A percentile compares a stretch with the other conserved stretches of the same genome.
These are phyloP conservation scores for Hippocampus mohnikei DNA, from an alignment of 2,113 vertebrate species.

Conservation along the genomic window DNA sequence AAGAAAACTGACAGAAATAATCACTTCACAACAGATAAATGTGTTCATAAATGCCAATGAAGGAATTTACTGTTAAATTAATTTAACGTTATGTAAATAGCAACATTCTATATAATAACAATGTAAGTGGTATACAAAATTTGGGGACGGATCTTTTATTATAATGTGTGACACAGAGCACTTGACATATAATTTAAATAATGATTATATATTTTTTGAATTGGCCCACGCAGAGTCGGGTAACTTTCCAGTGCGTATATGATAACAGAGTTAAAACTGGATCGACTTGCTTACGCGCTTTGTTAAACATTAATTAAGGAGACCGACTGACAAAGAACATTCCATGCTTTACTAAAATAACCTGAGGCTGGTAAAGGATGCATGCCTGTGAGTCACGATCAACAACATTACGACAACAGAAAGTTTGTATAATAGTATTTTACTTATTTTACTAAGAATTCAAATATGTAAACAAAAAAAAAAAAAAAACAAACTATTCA, in stretches of 20 bases:
- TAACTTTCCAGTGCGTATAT: slow-evolving; percentile 6
- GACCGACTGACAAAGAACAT: slow-evolving; percentile 18
- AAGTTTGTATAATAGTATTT: not conserved
- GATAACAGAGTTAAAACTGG: slow-evolving; percentile 26
- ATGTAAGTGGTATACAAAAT: not conserved
- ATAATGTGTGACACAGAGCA: not conserved
- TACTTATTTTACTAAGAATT: not conserved
- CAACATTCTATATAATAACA: not conserved
- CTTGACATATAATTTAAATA: not conserved
- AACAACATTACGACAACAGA: not conserved
- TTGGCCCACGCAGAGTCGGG: not conserved
- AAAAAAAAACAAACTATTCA: not conserved
- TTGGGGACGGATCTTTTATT: not conserved
- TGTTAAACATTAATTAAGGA: slow-evolving; percentile 41
- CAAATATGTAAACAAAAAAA: not conserved
- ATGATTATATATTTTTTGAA: not conserved
- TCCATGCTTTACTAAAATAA: slow-evolving; percentile 28
- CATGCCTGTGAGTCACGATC: not conserved
- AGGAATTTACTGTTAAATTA: not conserved
- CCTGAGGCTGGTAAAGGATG: slow-evolving; percentile 27
- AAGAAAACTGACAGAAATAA: not conserved
- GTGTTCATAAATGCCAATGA: not conserved
- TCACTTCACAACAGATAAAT: not conserved
- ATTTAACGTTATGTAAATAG: not conserved
- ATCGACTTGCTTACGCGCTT: slow-evolving; percentile 49